These are phyloP conservation scores for Acanthurus tractus DNA, from an alignment of 2,797 vertebrate genomes.

Conservation along the genomic window DNA sequence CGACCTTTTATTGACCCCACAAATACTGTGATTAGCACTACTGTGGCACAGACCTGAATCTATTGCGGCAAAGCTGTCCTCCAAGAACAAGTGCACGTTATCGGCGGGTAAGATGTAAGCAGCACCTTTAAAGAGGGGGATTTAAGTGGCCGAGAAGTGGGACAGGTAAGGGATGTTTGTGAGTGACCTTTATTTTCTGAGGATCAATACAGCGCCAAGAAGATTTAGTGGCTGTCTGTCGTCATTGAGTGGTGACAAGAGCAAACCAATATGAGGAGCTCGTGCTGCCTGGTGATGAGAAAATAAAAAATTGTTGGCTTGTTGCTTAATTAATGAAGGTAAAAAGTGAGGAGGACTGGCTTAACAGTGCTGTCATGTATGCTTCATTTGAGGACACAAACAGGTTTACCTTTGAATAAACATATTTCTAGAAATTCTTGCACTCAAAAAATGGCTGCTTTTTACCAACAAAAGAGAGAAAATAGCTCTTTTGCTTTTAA, in stretches of 20 bases:
- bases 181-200: conserved; percentile 69
- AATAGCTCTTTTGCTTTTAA: too few species aligned
- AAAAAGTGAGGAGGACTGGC: neutral
- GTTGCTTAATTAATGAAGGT: neutral
- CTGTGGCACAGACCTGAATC: conserved; percentile 53
- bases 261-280: conserved; percentile 21
- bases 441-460: neutral
- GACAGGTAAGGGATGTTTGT: conserved; percentile 51
- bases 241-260: conserved; percentile 38
- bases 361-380: too few species aligned
- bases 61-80: conserved; percentile 20
- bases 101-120: conserved; percentile 28
- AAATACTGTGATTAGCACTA: conserved; percentile 72
- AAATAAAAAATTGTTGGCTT: conserved; percentile 3
- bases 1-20: conserved; percentile 62
- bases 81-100: conserved; percentile 39
- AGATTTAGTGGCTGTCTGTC: conserved; percentile 66
- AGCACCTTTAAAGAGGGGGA: conserved; percentile 35
- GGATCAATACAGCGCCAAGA: conserved; percentile 67
- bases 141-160: conserved; percentile 49
- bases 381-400: conserved; percentile 6
- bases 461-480: neutral
- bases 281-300: neutral
- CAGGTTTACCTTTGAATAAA: neutral
- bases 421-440: neutral